Conservation (phyloP, 1,140 invertebrate genomes). For the Plutomurus gul region DNA sequence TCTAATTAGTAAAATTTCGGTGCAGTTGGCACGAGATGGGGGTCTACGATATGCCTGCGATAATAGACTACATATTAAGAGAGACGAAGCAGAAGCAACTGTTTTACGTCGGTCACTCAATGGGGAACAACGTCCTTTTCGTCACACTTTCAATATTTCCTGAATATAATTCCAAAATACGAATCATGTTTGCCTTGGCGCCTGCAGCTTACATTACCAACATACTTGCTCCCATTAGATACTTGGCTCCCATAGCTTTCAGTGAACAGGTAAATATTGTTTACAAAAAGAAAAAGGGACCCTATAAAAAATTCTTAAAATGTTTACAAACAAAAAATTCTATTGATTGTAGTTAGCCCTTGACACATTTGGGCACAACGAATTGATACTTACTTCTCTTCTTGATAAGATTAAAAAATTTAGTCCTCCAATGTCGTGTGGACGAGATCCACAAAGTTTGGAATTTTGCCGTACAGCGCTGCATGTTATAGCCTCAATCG, state of each 20-base stretch:
- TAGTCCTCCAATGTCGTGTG: neutral
- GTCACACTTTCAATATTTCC: conserved; percentile 63
- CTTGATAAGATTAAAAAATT: neutral
- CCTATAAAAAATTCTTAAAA: too few relatives aligned
- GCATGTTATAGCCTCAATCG: neutral
- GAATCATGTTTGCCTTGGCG: conserved; percentile 61
- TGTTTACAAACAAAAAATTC: too few relatives aligned
- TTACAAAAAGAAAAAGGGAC: too few relatives aligned
- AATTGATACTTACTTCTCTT: neutral
- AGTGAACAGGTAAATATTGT: neutral
- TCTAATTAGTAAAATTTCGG: too few relatives aligned
- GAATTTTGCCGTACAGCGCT: neutral
- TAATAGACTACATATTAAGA: too few relatives aligned
- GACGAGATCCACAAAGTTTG: too few relatives aligned
- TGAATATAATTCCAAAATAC: conserved; percentile 63
- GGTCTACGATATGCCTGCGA: too few relatives aligned
- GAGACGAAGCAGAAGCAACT: too few relatives aligned
- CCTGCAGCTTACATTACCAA: conserved; percentile 63
- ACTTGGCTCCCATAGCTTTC: neutral
- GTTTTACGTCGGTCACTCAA: too few relatives aligned
- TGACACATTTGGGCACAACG: conserved; percentile 20
- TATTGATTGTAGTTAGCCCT: conserved; percentile 5
- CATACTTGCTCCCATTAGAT: neutral
- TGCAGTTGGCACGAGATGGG: too few relatives aligned
- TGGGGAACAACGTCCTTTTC: conserved; percentile 65